Conservation (phyloP, 2,113 vertebrate species). For the Tonatia bakeri region DNA sequence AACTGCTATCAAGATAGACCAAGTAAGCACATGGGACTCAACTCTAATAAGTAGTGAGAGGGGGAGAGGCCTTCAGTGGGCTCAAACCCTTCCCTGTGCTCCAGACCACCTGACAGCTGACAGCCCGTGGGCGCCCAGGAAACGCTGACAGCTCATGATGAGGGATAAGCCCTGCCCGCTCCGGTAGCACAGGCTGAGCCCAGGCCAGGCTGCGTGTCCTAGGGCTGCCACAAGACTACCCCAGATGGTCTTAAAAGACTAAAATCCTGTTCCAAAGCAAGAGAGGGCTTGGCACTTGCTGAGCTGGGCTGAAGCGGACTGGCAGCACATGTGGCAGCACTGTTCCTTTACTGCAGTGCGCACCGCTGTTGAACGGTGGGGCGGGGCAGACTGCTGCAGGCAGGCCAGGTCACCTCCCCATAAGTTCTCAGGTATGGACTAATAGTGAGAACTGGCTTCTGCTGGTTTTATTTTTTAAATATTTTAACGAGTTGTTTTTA, state of each 20-base stretch:
- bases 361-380: background rate
- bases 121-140: background rate
- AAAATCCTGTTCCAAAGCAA: background rate
- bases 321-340: background rate
- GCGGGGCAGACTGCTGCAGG: background rate
- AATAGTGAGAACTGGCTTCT: background rate
- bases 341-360: background rate
- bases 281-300: background rate
- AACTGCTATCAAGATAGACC: background rate
- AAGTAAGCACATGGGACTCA: background rate
- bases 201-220: background rate
- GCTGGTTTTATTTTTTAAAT: background rate
- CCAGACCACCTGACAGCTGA: background rate
- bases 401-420: background rate
- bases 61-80: background rate
- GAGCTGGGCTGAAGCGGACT: background rate
- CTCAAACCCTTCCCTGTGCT: background rate
- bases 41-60: background rate
- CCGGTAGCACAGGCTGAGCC: background rate
- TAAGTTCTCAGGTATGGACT: background rate
- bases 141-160: background rate
- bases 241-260: background rate
- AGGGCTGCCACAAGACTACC: background rate
- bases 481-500: background rate
- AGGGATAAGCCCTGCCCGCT: background rate